A percentile compares a stretch with the other conserved stretches of the same genome.
These are phyloP conservation scores for Acronicta psi DNA, from an alignment of 2,888 invertebrate species.

Conservation along the genomic window DNA sequence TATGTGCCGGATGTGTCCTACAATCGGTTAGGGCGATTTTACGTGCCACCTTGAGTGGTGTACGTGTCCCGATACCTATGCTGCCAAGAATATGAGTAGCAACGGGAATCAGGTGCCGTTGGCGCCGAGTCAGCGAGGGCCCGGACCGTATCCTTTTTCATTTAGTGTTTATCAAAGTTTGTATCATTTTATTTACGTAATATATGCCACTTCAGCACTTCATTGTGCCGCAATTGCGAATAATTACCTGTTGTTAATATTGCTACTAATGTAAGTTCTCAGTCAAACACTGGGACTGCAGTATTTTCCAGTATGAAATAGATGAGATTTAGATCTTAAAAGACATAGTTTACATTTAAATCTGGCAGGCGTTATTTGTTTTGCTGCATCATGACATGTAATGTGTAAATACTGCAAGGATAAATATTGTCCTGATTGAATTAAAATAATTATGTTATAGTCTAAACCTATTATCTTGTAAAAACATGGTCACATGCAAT, in stretches of 20 bases:
- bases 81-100: conserved; percentile 90
- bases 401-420: conserved; percentile 18
- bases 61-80: conserved; percentile 90
- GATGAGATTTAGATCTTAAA: conserved; percentile 8
- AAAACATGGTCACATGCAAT: background rate
- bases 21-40: conserved; percentile 87
- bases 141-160: conserved; percentile 90
- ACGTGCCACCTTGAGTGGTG: conserved; percentile 90
- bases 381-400: conserved; percentile 44
- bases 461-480: too few species aligned
- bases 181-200: conserved; percentile 84
- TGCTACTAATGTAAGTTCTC: conserved; percentile 38
- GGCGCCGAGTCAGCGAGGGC: conserved; percentile 89
- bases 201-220: conserved; percentile 83
- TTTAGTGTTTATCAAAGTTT: conserved; percentile 64
- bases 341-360: conserved; percentile 20
- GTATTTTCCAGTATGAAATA: conserved; percentile 9
- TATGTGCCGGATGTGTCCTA: conserved; percentile 89
- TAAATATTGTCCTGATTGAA: conserved; percentile 1
- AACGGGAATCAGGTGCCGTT: conserved; percentile 91
- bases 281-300: conserved; percentile 5
- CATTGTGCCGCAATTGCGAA: conserved; percentile 80
- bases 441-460: too few species aligned
- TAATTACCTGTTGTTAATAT: conserved; percentile 57
- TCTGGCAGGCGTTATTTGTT: conserved; percentile 41